Evolutionary conservation across 2,113 vertebrate species (phyloP).

Genomic region (Podiceps cristatus): DNA sequence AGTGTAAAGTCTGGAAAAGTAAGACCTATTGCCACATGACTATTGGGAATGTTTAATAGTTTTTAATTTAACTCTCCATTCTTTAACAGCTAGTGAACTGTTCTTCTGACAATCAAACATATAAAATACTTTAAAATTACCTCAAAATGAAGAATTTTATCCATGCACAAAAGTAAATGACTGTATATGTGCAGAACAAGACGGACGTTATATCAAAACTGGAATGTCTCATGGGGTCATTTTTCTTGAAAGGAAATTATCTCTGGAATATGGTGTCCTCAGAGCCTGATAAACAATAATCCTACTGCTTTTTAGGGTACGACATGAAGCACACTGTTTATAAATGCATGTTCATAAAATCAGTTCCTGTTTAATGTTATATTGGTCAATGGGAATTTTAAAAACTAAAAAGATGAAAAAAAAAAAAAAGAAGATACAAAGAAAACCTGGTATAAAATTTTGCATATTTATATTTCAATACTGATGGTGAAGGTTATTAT

Average conservation of each 20-base stretch:
- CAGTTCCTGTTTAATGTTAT: background rate
- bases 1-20: background rate
- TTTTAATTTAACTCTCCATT: background rate
- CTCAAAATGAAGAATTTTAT: background rate
- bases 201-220: background rate
- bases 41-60: background rate
- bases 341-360: background rate
- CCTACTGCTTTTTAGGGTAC: background rate
- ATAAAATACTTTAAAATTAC: background rate
- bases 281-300: background rate
- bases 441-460: rapidly evolving
- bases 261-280: background rate
- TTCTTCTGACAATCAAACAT: background rate
- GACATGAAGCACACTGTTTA: background rate
- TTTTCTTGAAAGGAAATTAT: background rate
- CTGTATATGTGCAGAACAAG: background rate
- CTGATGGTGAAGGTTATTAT: background rate
- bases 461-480: background rate
- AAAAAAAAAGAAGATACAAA: background rate
- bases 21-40: background rate
- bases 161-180: background rate
- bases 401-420: background rate
- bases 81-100: background rate
- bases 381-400: background rate
- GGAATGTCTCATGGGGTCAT: background rate